phyloP scores from a whole-genome alignment of 92 coral and sea anemone species.

The Zoanthus sociatus region DNA sequence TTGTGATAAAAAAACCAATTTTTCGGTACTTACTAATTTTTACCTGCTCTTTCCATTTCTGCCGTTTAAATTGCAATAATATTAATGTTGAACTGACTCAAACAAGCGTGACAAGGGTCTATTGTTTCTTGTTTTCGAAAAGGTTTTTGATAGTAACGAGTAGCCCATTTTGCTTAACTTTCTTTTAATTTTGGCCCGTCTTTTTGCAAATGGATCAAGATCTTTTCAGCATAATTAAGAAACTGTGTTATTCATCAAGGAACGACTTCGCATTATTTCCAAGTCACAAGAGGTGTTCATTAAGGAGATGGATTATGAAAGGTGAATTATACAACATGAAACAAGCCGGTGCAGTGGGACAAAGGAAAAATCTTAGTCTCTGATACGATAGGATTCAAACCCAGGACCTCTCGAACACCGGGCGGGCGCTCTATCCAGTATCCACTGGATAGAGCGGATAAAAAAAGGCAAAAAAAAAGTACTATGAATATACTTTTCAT shows the following conservation, averaged over 20 bases:
- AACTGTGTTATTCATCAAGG: background rate
- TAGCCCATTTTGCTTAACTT: too few species aligned
- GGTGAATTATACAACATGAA: background rate
- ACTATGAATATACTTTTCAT: background rate
- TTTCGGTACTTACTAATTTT: too few species aligned
- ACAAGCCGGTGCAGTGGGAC: background rate
- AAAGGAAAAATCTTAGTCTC: background rate
- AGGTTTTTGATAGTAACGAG: background rate
- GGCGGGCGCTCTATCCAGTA: too few species aligned
- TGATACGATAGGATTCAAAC: too few species aligned
- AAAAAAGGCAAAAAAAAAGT: background rate
- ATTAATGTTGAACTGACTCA: too few species aligned
- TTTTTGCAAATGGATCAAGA: conserved; percentile 11
- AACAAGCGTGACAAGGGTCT: too few species aligned
- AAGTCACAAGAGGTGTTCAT: background rate
- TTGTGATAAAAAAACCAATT: too few species aligned
- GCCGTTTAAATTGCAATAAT: too few species aligned
- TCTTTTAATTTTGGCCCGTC: background rate
- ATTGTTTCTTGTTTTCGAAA: background rate
- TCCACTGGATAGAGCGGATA: background rate
- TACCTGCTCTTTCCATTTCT: too few species aligned
- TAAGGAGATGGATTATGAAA: background rate
- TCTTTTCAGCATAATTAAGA: background rate
- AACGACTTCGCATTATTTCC: background rate
- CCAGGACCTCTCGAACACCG: too few species aligned